Evolutionary conservation across 2,888 invertebrate genomes (phyloP).

Genomic region (Platycnemis pennipes): DNA sequence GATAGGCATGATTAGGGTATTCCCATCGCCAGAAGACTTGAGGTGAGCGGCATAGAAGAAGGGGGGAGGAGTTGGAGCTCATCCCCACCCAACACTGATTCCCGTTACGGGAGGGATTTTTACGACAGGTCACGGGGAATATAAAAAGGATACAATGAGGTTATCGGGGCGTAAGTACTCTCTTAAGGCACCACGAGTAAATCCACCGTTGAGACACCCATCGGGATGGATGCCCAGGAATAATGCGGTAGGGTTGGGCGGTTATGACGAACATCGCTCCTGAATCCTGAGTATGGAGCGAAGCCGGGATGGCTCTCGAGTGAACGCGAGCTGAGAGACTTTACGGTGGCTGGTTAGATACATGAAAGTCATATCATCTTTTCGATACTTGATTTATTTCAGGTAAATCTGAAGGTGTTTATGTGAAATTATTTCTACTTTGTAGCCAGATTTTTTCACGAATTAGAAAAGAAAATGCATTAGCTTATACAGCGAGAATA

Average conservation of each 20-base stretch:
- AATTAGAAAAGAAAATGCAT: no score
- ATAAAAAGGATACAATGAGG: constrained; percentile 48
- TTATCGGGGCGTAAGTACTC: constrained; percentile 43
- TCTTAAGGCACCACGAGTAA: constrained; percentile 23
- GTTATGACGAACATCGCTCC: neutral
- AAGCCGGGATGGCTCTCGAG: neutral
- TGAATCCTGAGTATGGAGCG: neutral
- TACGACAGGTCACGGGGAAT: constrained; percentile 9
- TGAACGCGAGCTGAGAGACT: no score
- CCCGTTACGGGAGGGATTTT: constrained; percentile 31
- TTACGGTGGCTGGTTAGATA: no score
- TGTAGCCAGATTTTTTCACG: no score
- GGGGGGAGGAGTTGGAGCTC: neutral
- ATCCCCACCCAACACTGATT: neutral
- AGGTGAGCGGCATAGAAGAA: neutral
- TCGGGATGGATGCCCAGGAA: neutral
- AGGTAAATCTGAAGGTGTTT: no score
- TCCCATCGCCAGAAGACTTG: constrained; percentile 14
- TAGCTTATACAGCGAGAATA: no score
- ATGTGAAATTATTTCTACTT: no score
- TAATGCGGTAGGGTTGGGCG: neutral
- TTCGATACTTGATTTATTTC: no score
- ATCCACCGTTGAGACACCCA: neutral
- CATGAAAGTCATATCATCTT: no score
- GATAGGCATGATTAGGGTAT: neutral